These are phyloP conservation scores for Seriola quinqueradiata DNA, from an alignment of 2,113 vertebrate species.

Conservation along the genomic window DNA sequence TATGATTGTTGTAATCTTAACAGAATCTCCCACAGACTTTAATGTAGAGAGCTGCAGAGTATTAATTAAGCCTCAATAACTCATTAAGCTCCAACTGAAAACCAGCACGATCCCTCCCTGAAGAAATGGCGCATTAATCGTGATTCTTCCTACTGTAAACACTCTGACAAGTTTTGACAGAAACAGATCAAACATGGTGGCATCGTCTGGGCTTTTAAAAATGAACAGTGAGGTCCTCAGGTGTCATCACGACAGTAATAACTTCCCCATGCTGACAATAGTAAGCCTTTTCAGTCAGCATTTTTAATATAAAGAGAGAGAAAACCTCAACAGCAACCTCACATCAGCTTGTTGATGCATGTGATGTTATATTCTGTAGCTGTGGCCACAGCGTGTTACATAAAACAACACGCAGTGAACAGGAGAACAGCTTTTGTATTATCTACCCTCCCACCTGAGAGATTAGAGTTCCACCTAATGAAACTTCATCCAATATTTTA, in stretches of 20 bases:
- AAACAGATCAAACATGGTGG: neutral
- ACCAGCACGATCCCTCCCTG: constrained; percentile 22
- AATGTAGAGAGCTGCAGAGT: constrained; percentile 56
- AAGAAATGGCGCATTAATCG: constrained; percentile 58
- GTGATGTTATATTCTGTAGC: neutral
- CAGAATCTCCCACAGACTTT: constrained; percentile 48
- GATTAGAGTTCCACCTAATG: neutral
- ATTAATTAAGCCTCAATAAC: constrained; percentile 72
- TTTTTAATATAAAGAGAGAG: neutral
- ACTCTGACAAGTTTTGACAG: neutral
- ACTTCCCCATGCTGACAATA: neutral
- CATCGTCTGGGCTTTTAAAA: no score
- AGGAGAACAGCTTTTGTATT: neutral
- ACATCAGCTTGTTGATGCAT: neutral
- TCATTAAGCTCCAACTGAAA: constrained; percentile 60
- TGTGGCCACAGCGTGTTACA: neutral
- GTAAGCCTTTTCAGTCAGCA: neutral
- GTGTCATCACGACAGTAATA: neutral
- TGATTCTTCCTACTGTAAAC: constrained; percentile 33
- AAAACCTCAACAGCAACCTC: neutral
- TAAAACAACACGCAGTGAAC: neutral
- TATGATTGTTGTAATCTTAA: constrained; percentile 51
- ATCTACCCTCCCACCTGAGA: neutral
- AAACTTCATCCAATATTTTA: neutral
- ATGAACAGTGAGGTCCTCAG: neutral